A percentile compares a stretch with the other conserved stretches of the same genome.
Evolutionary conservation across 2,113 vertebrate species (phyloP).

Genomic region (Sceloporus undulatus): DNA sequence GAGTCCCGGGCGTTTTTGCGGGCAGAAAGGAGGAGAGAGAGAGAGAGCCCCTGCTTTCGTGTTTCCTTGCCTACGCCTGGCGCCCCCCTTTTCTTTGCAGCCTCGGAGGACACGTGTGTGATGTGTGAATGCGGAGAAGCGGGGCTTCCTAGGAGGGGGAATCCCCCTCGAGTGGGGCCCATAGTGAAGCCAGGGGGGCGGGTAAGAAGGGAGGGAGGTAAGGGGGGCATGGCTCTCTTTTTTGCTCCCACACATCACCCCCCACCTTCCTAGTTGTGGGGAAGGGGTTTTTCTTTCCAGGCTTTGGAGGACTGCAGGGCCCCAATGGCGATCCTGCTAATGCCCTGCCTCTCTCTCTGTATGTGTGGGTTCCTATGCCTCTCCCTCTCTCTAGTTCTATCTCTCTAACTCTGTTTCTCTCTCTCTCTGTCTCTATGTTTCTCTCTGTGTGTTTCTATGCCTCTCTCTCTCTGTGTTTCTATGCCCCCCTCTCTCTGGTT

Average conservation of each 20-base stretch:
- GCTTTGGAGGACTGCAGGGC: conserved; percentile 10
- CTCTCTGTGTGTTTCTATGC: no score
- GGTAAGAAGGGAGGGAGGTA: no score
- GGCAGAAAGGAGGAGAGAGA: no score
- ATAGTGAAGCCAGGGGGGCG: background rate
- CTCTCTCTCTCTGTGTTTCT: no score
- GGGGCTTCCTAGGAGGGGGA: background rate
- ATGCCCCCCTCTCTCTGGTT: background rate
- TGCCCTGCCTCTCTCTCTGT: no score
- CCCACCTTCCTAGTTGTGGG: background rate
- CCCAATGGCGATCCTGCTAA: conserved; percentile 7
- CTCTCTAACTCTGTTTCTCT: no score
- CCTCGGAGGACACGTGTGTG: background rate
- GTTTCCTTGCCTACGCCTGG: background rate
- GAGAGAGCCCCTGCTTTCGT: no score
- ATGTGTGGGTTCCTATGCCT: no score
- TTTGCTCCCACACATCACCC: conserved; percentile 19
- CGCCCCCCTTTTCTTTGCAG: background rate
- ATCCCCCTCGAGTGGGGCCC: background rate
- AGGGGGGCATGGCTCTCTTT: background rate
- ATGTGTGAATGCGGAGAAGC: background rate
- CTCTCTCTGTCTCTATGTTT: no score
- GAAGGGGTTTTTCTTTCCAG: background rate
- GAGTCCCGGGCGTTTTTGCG: no score
- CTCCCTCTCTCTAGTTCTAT: no score